Evolutionary conservation across 2,113 vertebrate genomes (phyloP), one percentile per base, ranked within the genome.

Genomic region (Pipra filicauda): DNA sequence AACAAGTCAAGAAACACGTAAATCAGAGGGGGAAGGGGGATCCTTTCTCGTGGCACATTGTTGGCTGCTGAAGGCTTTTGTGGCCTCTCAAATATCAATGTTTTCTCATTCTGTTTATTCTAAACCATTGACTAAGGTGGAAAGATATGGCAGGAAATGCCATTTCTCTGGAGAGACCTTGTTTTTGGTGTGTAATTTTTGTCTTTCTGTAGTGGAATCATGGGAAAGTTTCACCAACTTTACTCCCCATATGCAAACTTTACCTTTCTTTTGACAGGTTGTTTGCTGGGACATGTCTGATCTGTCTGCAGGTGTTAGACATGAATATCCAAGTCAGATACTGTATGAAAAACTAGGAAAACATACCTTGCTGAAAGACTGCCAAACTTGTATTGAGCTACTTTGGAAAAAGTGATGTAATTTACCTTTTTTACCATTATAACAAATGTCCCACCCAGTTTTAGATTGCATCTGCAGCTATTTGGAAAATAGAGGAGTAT

Each of bases 261-360:
- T 37, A 52, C 44, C 4, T 94, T 95, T 90, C 80, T 91, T 96
- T 77, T 69, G 88, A 94, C 89, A 91, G 91, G 55, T 62, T 85
- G 58, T 97, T 97, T 97, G 96, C 96, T 97, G 93, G 94, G 95
- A 86, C 96, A 93, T 91, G 97, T 95, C 96, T 94, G 89, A 41
- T 91, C 79, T 94, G 90, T 96, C 95, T 95, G 49, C 94, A 96
- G 95, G 94, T 96, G 94, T 94, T 91, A 93, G 82, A 86, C 69
- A 49, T 62, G 82, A 95, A 67, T 93, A 93, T 92, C 77, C 93
- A 85, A 93, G 77, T 76, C 82, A 95, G 92, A 80, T 93, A 70
- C 8, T 65, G 12, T 67, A 90, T 76, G 67, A 91, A 95, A 90
- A 93, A 49, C 33, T 57, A 73, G 73, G 76, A 94, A 94, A 95